A percentile compares a stretch with the other conserved stretches of the same genome.
Conservation (phyloP, 2,888 invertebrate genomes). For the Empis livida region DNA sequence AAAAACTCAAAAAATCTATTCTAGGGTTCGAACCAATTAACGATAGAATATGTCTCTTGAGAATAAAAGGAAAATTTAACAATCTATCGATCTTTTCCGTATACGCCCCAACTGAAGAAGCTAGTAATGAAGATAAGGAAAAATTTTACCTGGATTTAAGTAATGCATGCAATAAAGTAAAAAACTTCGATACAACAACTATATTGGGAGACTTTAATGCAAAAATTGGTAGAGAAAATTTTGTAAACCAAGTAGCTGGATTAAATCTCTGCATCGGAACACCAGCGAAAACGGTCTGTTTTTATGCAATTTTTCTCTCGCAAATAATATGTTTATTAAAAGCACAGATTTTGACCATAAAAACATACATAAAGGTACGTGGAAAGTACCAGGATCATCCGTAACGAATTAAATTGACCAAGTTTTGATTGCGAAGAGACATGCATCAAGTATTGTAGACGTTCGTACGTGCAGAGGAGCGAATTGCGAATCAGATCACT, state of each 20-base stretch:
- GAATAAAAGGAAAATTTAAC: too few relatives aligned
- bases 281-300: too few relatives aligned
- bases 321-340: background rate
- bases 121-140: background rate
- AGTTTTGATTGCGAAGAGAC: background rate
- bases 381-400: background rate
- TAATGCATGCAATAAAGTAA: background rate
- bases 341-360: background rate
- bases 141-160: background rate
- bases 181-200: background rate
- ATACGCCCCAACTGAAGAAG: background rate
- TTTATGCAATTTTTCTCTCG: background rate
- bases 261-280: too few relatives aligned
- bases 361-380: background rate
- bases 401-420: background rate
- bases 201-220: background rate
- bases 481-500: background rate
- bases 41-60: too few relatives aligned
- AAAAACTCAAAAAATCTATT: too few relatives aligned
- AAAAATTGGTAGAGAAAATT: background rate
- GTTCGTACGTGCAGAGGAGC: background rate
- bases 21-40: too few relatives aligned
- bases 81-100: too few relatives aligned
- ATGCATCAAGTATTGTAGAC: background rate
- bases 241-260: background rate